These are phyloP conservation scores for Pachyuromys duprasi DNA, from an alignment of 2,797 vertebrate genomes.

Conservation along the genomic window DNA sequence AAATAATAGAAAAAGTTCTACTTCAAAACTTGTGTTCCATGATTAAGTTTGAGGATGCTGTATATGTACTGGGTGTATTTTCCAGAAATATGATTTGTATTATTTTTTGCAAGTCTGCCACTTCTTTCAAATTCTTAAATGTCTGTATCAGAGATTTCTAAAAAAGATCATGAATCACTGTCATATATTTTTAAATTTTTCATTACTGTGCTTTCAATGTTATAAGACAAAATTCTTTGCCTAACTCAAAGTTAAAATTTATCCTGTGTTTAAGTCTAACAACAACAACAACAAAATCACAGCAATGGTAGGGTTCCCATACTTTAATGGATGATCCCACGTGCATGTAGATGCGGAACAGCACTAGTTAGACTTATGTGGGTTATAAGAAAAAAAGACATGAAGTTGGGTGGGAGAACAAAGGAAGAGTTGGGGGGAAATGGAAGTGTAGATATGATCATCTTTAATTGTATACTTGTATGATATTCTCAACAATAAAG, in stretches of 20 bases:
- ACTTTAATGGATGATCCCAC: neutral
- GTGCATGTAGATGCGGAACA: neutral
- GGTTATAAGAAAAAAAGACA: neutral
- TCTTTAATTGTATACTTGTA: neutral
- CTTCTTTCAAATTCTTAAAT: slow-evolving; percentile 27
- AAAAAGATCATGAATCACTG: slow-evolving; percentile 23
- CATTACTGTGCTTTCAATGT: neutral
- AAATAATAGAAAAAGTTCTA: neutral
- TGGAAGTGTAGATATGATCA: neutral
- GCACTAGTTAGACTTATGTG: neutral
- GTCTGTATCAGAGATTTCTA: slow-evolving; percentile 33
- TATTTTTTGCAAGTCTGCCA: slow-evolving; percentile 36
- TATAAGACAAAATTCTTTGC: neutral
- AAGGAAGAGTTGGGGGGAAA: neutral
- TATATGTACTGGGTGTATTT: slow-evolving; percentile 21
- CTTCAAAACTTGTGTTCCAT: neutral
- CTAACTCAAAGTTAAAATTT: slow-evolving; percentile 1
- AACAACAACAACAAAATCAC: neutral
- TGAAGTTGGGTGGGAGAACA: neutral
- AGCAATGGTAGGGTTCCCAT: neutral
- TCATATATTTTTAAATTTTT: slow-evolving; percentile 19
- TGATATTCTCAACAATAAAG: neutral
- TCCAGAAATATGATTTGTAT: slow-evolving; percentile 36
- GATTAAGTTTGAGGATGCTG: neutral
- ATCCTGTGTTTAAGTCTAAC: neutral